Percentiles rank a stretch among this genome's conserved stretches.
Conservation (phyloP, 2,888 invertebrate species). For the Hypsopygia costalis region DNA sequence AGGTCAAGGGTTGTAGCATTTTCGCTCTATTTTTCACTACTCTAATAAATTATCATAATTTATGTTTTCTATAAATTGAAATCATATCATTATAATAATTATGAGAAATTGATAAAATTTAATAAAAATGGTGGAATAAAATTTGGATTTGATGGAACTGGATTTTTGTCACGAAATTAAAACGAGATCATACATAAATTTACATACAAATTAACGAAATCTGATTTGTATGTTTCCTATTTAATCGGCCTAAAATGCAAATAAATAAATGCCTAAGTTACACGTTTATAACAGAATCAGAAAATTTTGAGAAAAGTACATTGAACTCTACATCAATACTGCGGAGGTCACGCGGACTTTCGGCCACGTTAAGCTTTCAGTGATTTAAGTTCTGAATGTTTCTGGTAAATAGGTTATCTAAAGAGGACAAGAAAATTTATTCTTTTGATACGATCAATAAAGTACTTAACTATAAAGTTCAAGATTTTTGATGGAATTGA, state of each 20-base stretch:
- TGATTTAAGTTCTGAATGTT: slow-evolving; percentile 8
- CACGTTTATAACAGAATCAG: not conserved
- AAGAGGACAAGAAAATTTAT: not conserved
- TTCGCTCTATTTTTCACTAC: not conserved
- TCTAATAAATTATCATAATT: too few relatives aligned
- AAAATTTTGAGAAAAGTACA: slow-evolving; percentile 33
- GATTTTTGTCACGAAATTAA: not conserved
- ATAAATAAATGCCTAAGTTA: not conserved
- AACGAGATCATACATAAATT: slow-evolving; percentile 2
- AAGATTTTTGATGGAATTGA: not conserved
- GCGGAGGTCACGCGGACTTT: slow-evolving; percentile 31
- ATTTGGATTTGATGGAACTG: not conserved
- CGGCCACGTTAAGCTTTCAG: slow-evolving; percentile 27
- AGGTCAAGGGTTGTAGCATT: slow-evolving; percentile 26
- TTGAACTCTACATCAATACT: slow-evolving; percentile 45
- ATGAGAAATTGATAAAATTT: not conserved
- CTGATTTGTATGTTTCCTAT: not conserved
- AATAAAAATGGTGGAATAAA: not conserved
- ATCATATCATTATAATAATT: not conserved
- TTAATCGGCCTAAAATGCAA: slow-evolving; percentile 1
- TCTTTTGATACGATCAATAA: not conserved
- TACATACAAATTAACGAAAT: slow-evolving; percentile 7
- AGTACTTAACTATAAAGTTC: not conserved
- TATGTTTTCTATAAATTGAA: too few relatives aligned
- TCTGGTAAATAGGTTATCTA: too few relatives aligned